A percentile compares a stretch with the other conserved stretches of the same genome.
phyloP scores from a whole-genome alignment of 2,888 invertebrate species.

The Belgica antarctica region DNA sequence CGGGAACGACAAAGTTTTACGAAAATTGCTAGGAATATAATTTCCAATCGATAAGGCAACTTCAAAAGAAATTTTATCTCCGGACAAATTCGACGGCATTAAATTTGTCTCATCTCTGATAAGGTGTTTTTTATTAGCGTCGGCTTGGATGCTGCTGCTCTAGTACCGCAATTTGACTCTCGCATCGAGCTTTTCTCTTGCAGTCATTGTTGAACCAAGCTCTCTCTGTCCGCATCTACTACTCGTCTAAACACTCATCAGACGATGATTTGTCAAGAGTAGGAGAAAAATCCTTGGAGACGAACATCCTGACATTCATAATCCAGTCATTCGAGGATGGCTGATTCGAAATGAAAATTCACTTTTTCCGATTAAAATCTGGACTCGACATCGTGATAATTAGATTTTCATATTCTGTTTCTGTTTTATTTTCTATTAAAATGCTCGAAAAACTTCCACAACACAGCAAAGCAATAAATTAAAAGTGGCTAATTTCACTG shows the following conservation, averaged over 20 bases:
- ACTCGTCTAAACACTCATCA: not conserved
- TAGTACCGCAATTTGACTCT: not conserved
- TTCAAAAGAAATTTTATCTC: no score
- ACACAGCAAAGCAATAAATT: not conserved
- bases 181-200: not conserved
- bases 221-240: not conserved
- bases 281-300: not conserved
- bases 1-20: no score
- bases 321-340: no score
- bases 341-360: not conserved
- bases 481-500: not conserved
- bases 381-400: conserved; percentile 6
- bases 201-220: not conserved
- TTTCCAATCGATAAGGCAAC: no score
- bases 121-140: no score
- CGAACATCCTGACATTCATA: not conserved
- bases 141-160: not conserved
- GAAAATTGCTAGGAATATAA: no score
- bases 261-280: not conserved
- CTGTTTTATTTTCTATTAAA: not conserved
- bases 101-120: no score
- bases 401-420: not conserved
- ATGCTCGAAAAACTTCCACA: not conserved
- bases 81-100: no score
- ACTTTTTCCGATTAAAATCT: not conserved